Evolutionary conservation across 2,113 vertebrate species (phyloP).

Genomic region (Bos indicus): DNA sequence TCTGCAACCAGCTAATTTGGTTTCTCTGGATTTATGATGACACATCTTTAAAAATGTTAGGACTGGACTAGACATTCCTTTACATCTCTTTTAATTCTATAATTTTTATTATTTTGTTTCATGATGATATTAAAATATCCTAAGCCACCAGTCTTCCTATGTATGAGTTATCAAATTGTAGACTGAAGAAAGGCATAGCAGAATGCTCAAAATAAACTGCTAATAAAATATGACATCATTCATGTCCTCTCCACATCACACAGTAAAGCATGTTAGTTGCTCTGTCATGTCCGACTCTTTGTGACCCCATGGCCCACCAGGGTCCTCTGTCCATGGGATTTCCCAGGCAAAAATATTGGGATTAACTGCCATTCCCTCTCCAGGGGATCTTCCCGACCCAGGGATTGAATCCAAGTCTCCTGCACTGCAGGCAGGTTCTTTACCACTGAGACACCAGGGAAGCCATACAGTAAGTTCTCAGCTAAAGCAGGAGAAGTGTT

Average conservation of each 20-base stretch:
- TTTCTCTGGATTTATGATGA: constrained; percentile 56
- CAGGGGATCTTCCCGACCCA: background rate
- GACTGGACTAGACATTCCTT: background rate
- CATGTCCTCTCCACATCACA: background rate
- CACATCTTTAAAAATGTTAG: constrained; percentile 11
- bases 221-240: constrained; percentile 46
- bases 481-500: background rate
- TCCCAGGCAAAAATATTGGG: background rate
- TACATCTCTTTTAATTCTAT: background rate
- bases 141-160: background rate
- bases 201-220: constrained; percentile 39
- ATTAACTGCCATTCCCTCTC: background rate
- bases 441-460: background rate
- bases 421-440: background rate
- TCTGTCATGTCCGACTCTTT: background rate
- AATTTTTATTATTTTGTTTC: constrained; percentile 33
- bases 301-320: background rate
- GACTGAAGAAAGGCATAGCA: background rate
- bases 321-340: background rate
- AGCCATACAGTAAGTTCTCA: background rate
- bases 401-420: background rate
- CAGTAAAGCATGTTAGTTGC: background rate
- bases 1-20: constrained; percentile 36
- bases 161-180: constrained; percentile 26
- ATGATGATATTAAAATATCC: constrained; percentile 46